A percentile compares a stretch with the other conserved stretches of the same genome.
These are phyloP conservation scores for Brachynemurus nebulosus DNA, from an alignment of 2,888 invertebrate species.

Conservation along the genomic window DNA sequence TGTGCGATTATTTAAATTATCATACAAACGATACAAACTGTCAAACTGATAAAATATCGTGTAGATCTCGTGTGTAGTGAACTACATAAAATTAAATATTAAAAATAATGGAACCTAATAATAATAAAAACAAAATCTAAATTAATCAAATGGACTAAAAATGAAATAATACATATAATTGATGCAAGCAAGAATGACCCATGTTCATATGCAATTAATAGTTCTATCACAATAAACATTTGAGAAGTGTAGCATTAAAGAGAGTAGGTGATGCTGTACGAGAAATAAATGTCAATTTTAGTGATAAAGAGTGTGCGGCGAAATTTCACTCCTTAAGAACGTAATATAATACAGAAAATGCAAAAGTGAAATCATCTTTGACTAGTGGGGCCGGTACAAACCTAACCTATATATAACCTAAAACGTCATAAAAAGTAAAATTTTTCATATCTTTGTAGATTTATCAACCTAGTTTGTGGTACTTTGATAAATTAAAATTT, in stretches of 20 bases:
- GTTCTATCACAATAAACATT: constrained; percentile 3
- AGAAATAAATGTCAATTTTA: constrained; percentile 1
- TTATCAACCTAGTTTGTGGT: too few species aligned
- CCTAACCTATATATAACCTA: too few species aligned
- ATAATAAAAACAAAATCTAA: too few species aligned
- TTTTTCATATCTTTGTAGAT: too few species aligned
- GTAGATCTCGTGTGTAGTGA: too few species aligned
- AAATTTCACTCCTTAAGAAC: not conserved
- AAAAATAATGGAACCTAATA: too few species aligned
- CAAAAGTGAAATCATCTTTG: not conserved
- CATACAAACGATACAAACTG: too few species aligned
- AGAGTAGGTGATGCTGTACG: not conserved
- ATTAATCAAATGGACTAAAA: not conserved
- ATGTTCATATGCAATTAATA: constrained; percentile 1
- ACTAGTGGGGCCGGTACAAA: not conserved
- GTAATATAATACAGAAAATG: not conserved
- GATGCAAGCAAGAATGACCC: constrained; percentile 1
- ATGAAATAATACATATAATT: constrained; percentile 1
- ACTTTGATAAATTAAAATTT: too few species aligned
- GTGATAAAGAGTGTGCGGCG: not conserved
- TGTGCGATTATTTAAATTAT: too few species aligned
- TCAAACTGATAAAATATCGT: too few species aligned
- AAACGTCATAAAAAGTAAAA: too few species aligned
- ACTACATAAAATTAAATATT: too few species aligned
- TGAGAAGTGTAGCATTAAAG: not conserved